Evolutionary conservation across 2,888 invertebrate genomes (phyloP).

Genomic region (Gryllus longicercus): DNA sequence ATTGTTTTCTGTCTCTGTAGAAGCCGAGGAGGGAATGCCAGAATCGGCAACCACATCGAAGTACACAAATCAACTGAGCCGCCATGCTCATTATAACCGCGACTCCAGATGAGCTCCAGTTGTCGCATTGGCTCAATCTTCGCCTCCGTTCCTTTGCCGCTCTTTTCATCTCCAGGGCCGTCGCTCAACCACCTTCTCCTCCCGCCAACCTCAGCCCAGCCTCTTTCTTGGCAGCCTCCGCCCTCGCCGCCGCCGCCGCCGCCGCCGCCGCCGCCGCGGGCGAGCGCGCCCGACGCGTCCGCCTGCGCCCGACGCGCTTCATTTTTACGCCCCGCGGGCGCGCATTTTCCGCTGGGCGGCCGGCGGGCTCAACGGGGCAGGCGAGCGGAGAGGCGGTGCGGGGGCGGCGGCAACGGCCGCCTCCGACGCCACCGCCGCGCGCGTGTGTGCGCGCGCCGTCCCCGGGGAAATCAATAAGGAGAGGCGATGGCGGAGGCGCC

Average conservation of each 20-base stretch:
- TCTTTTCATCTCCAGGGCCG: no score
- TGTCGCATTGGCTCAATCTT: no score
- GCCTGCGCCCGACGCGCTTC: conserved; percentile 1
- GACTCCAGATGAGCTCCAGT: no score
- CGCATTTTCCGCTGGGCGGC: background rate
- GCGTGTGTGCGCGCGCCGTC: conserved; percentile 17
- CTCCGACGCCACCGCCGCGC: background rate
- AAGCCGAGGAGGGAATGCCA: no score
- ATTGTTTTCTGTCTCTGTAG: no score
- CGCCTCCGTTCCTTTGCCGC: no score
- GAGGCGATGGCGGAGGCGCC: conserved; percentile 17
- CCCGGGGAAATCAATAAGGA: conserved; percentile 3
- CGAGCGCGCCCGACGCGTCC: background rate
- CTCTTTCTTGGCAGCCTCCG: no score
- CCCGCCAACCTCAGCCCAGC: no score
- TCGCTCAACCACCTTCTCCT: no score
- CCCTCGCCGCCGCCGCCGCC: background rate
- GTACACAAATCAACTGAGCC: no score
- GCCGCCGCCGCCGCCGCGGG: background rate
- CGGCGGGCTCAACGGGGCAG: background rate
- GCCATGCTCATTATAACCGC: no score
- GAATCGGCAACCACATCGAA: no score
- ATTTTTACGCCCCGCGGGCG: background rate
- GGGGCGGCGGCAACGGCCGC: background rate
- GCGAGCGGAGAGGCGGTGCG: background rate